Evolutionary conservation across 1,140 invertebrate species (phyloP).

Genomic region (Brachionus calyciflorus): DNA sequence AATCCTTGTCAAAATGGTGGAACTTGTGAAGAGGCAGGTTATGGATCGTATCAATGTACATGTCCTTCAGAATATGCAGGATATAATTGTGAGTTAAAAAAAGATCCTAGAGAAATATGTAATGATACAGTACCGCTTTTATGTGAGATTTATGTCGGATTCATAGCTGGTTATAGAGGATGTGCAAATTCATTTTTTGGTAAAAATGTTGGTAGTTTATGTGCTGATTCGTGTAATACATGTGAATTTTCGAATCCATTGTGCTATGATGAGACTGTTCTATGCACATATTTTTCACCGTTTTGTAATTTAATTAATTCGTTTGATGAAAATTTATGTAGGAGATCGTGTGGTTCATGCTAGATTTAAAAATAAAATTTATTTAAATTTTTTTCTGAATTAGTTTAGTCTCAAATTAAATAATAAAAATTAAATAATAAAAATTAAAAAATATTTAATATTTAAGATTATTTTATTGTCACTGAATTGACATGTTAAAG

Average conservation of each 20-base stretch:
- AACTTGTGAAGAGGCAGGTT: background rate
- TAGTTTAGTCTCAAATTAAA: no score
- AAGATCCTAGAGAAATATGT: background rate
- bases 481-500: no score
- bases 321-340: background rate
- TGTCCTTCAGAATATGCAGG: conserved; percentile 7
- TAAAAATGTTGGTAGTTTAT: background rate
- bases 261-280: conserved; percentile 11
- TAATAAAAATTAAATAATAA: no score
- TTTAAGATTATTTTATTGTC: no score
- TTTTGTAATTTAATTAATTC: background rate
- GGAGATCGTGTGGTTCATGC: background rate
- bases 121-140: background rate
- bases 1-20: conserved; percentile 11
- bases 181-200: background rate
- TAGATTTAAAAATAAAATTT: background rate
- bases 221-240: background rate
- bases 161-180: background rate
- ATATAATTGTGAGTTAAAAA: conserved; percentile 36
- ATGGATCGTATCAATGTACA: background rate
- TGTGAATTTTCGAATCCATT: background rate
- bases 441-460: no score
- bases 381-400: no score
- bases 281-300: conserved; percentile 3
- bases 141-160: conserved; percentile 2